Base-by-base conservation (phyloP, 2,113 vertebrate species). In the Mustela nigripes region DNA sequence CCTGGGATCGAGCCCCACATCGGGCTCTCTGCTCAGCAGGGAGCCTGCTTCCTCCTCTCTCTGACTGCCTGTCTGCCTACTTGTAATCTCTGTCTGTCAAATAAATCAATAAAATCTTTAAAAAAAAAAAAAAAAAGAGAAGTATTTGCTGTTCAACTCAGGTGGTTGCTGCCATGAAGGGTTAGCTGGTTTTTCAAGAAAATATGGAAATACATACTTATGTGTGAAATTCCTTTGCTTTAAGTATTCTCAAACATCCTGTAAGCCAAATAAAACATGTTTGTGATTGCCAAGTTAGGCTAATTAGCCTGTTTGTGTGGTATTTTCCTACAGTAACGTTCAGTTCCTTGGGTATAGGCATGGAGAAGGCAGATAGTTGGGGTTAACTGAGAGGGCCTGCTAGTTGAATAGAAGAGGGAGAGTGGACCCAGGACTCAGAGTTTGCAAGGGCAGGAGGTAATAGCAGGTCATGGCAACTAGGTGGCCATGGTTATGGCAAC, bases 221-320 rank as follows among this genome's bases (percentile, higher is more conserved):
- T 85, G 31, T 96, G 91, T 98, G 89, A 91, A 95, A 95, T 97
- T 94, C 85, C 78, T 91, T 50, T 94, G 69, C 74, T 98, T 94
- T 95, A 87, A 85, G 78, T 60, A 53, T 93, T 95, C 19, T 94
- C 63, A 91, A 78, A 95, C 53, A 97, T 86, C 28, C 16, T 78
- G 7, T 91, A 79, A 96, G 74, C 83, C 93, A 95, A n/a, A 82
- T 90, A 84, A 97, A 94, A 93, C 79, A 58, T 81, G n/a, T 93
- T 92, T 95, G 76, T 91, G 58, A 85, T 96, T 85, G 79, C 96
- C 79, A 71, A 50, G 74, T 76, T 92, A 63, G 94, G 73, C 48
- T 82, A 48, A 58, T 86, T 84, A 86, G 67, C 28, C 76, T 33
- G 42, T 65, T 86, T 91, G 33, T 76, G 60, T 95, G 73, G 62